Evolutionary conservation across 2,113 vertebrate genomes (phyloP).

Genomic region (Ptilonorhynchus violaceus): DNA sequence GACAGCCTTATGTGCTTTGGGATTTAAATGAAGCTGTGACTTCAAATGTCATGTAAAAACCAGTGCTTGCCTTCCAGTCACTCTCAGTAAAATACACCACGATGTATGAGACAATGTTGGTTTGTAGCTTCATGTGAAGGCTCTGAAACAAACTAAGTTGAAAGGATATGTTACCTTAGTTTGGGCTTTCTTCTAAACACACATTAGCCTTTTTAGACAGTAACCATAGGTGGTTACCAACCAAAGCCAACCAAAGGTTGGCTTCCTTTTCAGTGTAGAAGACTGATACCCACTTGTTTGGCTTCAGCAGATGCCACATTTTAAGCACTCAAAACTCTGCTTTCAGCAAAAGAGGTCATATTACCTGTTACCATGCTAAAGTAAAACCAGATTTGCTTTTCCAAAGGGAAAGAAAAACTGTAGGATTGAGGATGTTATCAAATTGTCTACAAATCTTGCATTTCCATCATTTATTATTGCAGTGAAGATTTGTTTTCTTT

Average conservation of each 20-base stretch:
- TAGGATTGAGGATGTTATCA: neutral
- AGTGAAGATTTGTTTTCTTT: neutral
- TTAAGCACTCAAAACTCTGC: neutral
- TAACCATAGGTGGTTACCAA: neutral
- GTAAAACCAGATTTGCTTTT: neutral
- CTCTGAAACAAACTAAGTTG: neutral
- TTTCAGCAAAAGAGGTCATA: neutral
- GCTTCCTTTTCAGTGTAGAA: neutral
- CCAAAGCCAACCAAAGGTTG: too few relatives aligned
- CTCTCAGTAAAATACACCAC: neutral
- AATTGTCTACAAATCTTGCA: neutral
- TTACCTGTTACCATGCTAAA: neutral
- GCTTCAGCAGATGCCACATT: neutral
- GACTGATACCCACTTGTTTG: neutral
- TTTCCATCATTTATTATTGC: neutral
- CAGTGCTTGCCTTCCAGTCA: neutral
- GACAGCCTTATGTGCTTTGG: neutral
- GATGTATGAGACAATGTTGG: neutral
- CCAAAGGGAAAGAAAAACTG: neutral
- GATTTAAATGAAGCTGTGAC: conserved; percentile 21
- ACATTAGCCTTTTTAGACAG: neutral
- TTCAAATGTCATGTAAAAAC: neutral
- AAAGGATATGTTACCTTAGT: neutral
- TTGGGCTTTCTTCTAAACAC: neutral
- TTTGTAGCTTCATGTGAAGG: neutral